A percentile compares a stretch with the other conserved stretches of the same genome.
phyloP scores from a whole-genome alignment of 2,888 invertebrate species.

The Diplolepis rosae region DNA sequence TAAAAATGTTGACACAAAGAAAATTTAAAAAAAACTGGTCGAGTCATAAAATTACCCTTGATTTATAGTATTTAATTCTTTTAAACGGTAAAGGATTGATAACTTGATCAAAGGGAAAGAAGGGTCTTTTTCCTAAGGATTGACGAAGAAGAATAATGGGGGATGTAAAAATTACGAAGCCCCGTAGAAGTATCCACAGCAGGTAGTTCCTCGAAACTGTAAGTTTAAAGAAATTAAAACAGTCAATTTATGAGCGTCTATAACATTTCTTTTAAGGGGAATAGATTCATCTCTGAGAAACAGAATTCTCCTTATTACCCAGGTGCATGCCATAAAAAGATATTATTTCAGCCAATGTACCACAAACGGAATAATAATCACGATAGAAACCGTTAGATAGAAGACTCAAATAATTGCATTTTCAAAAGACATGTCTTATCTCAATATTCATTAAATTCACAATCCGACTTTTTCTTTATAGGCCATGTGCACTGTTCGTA shows the following conservation, averaged over 20 bases:
- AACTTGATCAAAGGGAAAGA: neutral
- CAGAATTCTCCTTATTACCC: slow-evolving; percentile 46
- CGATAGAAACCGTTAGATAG: neutral
- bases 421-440: neutral
- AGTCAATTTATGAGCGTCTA: slow-evolving; percentile 60
- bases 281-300: slow-evolving; percentile 34
- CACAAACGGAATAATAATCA: neutral
- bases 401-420: slow-evolving; percentile 9
- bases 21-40: neutral
- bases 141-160: slow-evolving; percentile 46
- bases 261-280: neutral
- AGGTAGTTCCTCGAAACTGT: slow-evolving; percentile 70
- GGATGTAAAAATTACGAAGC: slow-evolving; percentile 64
- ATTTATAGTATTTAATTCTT: neutral
- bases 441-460: neutral
- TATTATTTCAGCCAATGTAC: neutral
- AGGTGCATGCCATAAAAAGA: slow-evolving; percentile 43
- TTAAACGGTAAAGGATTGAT: slow-evolving; percentile 1
- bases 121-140: slow-evolving; percentile 35
- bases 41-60: slow-evolving; percentile 8
- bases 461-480: slow-evolving; percentile 5
- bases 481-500: neutral
- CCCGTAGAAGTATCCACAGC: slow-evolving; percentile 68
- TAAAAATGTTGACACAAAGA: slow-evolving; percentile 9
- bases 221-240: slow-evolving; percentile 74